Percentiles rank a stretch among this genome's conserved stretches.
phyloP scores from a whole-genome alignment of 2,888 invertebrate species.

The Ashinkailepas kermadecensis region DNA sequence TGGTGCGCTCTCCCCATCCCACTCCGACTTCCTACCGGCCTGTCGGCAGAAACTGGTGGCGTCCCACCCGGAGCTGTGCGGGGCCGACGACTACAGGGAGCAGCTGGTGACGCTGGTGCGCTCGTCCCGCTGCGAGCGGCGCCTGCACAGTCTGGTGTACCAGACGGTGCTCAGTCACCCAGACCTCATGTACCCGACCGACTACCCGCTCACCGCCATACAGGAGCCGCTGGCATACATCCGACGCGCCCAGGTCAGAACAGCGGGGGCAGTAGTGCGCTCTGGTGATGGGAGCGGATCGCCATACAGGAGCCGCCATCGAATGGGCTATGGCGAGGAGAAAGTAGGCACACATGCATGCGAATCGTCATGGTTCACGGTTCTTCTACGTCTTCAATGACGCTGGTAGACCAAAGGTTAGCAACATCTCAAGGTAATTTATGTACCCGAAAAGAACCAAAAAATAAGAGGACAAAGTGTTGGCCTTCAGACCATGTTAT shows the following conservation, averaged over 20 bases:
- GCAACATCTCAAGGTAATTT: too few species aligned
- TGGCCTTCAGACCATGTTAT: too few species aligned
- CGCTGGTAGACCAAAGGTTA: too few species aligned
- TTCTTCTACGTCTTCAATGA: too few species aligned
- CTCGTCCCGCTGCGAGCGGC: conserved; percentile 68
- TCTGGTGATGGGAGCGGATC: too few species aligned
- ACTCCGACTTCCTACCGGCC: conserved; percentile 33
- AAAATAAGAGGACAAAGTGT: too few species aligned
- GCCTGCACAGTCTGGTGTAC: conserved; percentile 73
- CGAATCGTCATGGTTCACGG: too few species aligned
- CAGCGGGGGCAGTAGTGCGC: conserved; percentile 38
- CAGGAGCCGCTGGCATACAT: conserved; percentile 64
- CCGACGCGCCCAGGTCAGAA: conserved; percentile 64
- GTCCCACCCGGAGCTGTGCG: conserved; percentile 65
- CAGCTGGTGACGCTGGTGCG: conserved; percentile 68
- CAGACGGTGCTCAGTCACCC: conserved; percentile 58
- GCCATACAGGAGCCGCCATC: too few species aligned
- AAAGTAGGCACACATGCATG: too few species aligned
- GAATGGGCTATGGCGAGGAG: too few species aligned
- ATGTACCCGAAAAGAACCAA: too few species aligned
- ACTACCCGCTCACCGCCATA: conserved; percentile 34
- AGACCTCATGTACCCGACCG: conserved; percentile 35
- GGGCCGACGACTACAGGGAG: conserved; percentile 67
- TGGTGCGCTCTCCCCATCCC: too few species aligned
- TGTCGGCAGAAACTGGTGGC: conserved; percentile 54